A percentile compares a stretch with the other conserved stretches of the same genome.
Evolutionary conservation across 2,113 vertebrate genomes (phyloP).

Genomic region (Australoheros scitulus): DNA sequence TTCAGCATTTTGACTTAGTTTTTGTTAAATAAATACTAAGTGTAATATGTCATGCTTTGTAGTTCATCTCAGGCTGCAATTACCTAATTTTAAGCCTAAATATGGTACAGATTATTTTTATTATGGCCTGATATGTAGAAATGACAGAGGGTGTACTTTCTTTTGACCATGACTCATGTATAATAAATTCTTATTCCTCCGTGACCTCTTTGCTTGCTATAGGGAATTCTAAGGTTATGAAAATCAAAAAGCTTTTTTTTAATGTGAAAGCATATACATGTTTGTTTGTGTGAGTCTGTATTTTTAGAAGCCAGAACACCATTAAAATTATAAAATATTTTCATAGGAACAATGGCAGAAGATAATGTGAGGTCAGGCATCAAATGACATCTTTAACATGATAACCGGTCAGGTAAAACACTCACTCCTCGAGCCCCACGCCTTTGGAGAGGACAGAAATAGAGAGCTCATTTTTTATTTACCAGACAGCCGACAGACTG

Average conservation of each 20-base stretch:
- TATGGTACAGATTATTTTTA: too few species aligned
- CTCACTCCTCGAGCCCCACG: slow-evolving; percentile 1
- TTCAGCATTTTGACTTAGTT: too few species aligned
- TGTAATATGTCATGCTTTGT: too few species aligned
- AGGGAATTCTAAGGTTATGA: too few species aligned
- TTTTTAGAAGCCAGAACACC: not conserved
- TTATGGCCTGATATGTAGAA: not conserved
- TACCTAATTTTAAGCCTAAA: too few species aligned
- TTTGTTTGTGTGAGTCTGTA: too few species aligned
- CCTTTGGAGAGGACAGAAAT: slow-evolving; percentile 50
- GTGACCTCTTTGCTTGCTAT: too few species aligned
- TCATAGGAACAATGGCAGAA: not conserved
- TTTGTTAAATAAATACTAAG: too few species aligned
- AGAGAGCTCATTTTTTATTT: slow-evolving; percentile 68
- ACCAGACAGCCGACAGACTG: slow-evolving; percentile 38
- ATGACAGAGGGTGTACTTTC: not conserved
- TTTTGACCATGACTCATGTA: not conserved
- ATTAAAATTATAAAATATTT: not conserved
- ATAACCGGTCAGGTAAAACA: slow-evolving; percentile 4
- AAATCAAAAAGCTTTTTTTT: too few species aligned
- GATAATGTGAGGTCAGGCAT: not conserved
- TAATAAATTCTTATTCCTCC: not conserved
- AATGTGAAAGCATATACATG: too few species aligned
- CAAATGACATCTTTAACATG: not conserved
- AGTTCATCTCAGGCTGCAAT: too few species aligned